Percentiles rank a stretch among this genome's conserved stretches.
Evolutionary conservation across 2,113 vertebrate genomes (phyloP).

Genomic region (Mormoops blainvillei): DNA sequence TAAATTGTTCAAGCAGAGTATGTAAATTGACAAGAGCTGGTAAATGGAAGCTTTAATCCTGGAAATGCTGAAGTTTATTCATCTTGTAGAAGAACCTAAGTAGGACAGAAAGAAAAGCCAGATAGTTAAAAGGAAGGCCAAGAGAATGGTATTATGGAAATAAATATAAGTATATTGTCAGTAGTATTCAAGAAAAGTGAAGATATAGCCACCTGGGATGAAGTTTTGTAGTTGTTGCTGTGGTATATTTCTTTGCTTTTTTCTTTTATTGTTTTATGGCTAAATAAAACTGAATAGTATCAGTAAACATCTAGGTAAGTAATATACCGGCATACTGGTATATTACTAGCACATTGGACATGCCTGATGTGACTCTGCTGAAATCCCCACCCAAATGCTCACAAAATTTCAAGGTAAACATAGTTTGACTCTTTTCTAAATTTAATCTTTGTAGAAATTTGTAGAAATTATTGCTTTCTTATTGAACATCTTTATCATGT

Average conservation of each 20-base stretch:
- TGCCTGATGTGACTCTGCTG: neutral
- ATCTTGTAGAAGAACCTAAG: neutral
- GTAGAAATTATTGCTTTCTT: neutral
- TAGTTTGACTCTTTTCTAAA: neutral
- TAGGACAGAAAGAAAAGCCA: neutral
- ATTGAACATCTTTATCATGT: neutral
- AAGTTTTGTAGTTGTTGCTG: neutral
- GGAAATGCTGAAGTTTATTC: neutral
- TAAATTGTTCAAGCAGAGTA: neutral
- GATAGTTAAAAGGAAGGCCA: neutral
- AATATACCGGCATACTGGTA: neutral
- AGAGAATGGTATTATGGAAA: neutral
- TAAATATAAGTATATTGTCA: neutral
- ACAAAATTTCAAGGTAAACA: neutral
- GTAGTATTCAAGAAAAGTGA: neutral
- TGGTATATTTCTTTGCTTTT: neutral
- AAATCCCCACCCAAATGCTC: neutral
- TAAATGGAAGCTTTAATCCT: neutral
- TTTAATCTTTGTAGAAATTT: constrained; percentile 19
- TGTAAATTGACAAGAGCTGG: neutral
- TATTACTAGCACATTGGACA: neutral
- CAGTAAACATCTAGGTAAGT: neutral
- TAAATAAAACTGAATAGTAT: neutral
- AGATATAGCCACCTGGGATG: neutral
- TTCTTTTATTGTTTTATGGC: neutral